Base-by-base conservation (phyloP, 2,888 invertebrate species). In the Stegophylla sp. region DNA sequence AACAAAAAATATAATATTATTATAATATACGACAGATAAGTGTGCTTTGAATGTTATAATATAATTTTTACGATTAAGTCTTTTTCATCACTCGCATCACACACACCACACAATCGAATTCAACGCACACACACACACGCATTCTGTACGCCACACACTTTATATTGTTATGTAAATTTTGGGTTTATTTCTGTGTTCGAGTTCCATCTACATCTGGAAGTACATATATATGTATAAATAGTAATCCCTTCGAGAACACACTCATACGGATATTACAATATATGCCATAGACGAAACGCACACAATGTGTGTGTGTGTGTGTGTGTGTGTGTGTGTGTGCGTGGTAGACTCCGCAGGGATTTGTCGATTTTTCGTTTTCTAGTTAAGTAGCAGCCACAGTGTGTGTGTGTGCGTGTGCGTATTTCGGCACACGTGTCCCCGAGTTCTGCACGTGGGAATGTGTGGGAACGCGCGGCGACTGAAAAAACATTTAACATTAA, bases 371-470 rank as follows among this genome's bases (percentile, higher is more conserved):
- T 20, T n/a, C n/a, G 1, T 45, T 59, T 59, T 43, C 43, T 45
- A 34, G 63, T 48, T 51, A 1, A 34, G 56, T 28, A 28, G 17
- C 67, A 61, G 63, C 23, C 51, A n/a, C n/a, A 51, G 63, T 12
- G 28, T 45, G 53, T 34, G 12, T n/a, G 20, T 13, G 13, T 45
- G 12, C 43, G 5, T 5, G 41, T 53, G 28, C 15, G 67, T 45
- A 69, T 56, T 61, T 69, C 77, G 59, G 51, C 77, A 61, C 77
- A 79, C 69, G 45, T 79, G 69, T 71, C 77, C 56, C n/a, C n/a
- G n/a, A 59, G 23, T 61, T 69, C 69, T 71, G 77, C 77, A 79
- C 48, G 69, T 79, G 77, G 61, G 77, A 79, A 79, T 69, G 74
- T 75, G n/a, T 34, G 4, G 41, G 41, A 64, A 64, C 51, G 63